These are phyloP conservation scores for Glaucopsyche alexis DNA, from an alignment of 2,888 invertebrate genomes.

Conservation along the genomic window DNA sequence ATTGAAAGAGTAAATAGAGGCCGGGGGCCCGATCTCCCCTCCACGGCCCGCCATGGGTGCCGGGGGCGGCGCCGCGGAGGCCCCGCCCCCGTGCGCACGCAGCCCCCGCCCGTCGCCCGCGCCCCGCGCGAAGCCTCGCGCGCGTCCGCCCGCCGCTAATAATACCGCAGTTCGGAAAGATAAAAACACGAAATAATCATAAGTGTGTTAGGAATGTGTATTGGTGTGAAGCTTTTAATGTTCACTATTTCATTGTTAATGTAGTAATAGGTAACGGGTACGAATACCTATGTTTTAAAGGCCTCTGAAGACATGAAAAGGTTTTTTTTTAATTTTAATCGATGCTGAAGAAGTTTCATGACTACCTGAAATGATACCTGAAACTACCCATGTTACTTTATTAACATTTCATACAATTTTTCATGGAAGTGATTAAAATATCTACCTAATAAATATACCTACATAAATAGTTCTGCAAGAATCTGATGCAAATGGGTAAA, in stretches of 20 bases:
- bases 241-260: conserved; percentile 26
- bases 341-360: not conserved
- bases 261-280: not conserved
- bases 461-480: too few species aligned
- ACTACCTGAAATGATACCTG: not conserved
- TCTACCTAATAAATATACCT: not conserved
- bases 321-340: not conserved
- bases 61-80: conserved; percentile 59
- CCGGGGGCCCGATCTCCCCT: conserved; percentile 73
- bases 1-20: conserved; percentile 81
- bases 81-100: conserved; percentile 47
- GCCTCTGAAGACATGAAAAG: not conserved
- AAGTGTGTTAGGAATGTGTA: conserved; percentile 74
- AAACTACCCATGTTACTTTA: too few species aligned
- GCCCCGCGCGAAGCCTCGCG: conserved; percentile 39
- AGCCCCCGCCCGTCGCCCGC: conserved; percentile 44
- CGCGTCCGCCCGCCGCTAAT: conserved; percentile 52
- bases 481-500: not conserved
- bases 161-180: conserved; percentile 72
- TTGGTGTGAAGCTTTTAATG: conserved; percentile 59
- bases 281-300: not conserved
- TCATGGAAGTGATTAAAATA: not conserved
- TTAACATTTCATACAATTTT: too few species aligned
- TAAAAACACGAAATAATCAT: conserved; percentile 78
- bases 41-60: conserved; percentile 65